These are phyloP conservation scores for Ochotona princeps DNA, from an alignment of 2,113 vertebrate genomes.

Conservation along the genomic window DNA sequence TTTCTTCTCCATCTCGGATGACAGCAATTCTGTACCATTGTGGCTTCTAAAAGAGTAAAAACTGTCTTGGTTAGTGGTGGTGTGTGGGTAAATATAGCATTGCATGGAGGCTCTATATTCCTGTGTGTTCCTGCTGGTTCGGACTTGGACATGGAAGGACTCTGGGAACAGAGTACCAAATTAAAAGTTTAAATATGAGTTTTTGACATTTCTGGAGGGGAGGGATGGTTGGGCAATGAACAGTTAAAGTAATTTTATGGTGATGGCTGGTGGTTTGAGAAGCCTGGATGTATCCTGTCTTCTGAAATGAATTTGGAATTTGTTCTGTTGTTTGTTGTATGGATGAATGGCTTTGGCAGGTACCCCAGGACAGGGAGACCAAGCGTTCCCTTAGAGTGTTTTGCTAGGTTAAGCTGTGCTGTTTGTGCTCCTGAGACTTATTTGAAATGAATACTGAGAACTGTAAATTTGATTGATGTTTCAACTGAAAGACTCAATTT, in stretches of 20 bases:
- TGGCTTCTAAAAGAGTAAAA: too few relatives aligned
- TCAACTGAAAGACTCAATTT: slow-evolving; percentile 73
- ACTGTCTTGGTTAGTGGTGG: slow-evolving; percentile 75
- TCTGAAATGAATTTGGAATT: slow-evolving; percentile 74
- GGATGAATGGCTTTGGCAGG: slow-evolving; percentile 68
- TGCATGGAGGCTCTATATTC: slow-evolving; percentile 78
- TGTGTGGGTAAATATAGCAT: slow-evolving; percentile 83
- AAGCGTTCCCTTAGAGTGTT: slow-evolving; percentile 74
- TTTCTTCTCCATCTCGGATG: too few relatives aligned
- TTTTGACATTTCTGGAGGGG: slow-evolving; percentile 64
- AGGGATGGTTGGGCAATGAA: slow-evolving; percentile 74
- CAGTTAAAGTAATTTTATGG: slow-evolving; percentile 80
- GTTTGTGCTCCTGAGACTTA: slow-evolving; percentile 70
- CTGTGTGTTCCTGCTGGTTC: slow-evolving; percentile 73
- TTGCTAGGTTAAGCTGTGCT: slow-evolving; percentile 77
- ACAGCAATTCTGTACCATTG: too few relatives aligned
- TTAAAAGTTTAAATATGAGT: slow-evolving; percentile 75
- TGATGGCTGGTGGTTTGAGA: slow-evolving; percentile 83
- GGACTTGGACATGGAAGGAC: slow-evolving; percentile 78
- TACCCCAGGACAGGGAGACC: slow-evolving; percentile 73
- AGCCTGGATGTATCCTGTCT: slow-evolving; percentile 77
- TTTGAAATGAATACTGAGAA: slow-evolving; percentile 74
- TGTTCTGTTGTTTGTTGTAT: slow-evolving; percentile 71
- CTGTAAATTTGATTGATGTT: slow-evolving; percentile 70
- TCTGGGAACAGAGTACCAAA: slow-evolving; percentile 82